Evolutionary conservation across 2,113 vertebrate genomes (phyloP), one percentile per base, ranked within the genome.

Genomic region (Bujurquina vittata): DNA sequence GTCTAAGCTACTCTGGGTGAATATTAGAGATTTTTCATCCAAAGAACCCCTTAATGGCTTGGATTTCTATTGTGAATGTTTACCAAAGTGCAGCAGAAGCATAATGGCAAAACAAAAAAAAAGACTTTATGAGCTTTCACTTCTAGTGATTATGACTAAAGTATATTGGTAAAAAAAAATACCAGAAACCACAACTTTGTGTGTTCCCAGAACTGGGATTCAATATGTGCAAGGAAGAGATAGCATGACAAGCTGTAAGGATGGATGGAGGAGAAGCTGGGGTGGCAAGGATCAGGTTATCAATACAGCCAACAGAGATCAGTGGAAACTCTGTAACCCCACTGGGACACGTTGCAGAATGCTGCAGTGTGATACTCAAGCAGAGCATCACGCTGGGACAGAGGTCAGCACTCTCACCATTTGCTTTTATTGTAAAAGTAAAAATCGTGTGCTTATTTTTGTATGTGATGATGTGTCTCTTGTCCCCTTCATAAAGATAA

Each of bases 251-350:
- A 79, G 12, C 77, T 77, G 72, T 86, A 61, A 87, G 87, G 77
- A 73, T 83, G 67, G 85, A 43, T 81, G 78, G 90, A 83, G 73
- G 87, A 84, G 83, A 88, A 86, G 54, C 57, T 83, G 75, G 73
- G 75, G 52, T 84, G 88, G 87, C 76, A 85, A 40, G 62, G 81
- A 90, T 94, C 89, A 85, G 87, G 83, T 91, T 91, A 85, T 93
- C 91, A 80, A 88, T 91, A 87, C 62, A 79, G 89, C 75, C 78
- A 33, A 80, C 65, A 80, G 84, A 93, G 87, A 76, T 75, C 90
- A 81, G 88, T 74, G 83, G 94, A 90, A 95, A 95, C 87, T 86
- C 90, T 76, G 91, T 92, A 94, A 88, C 87, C 93, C 94, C 94
- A 89, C 23, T 20, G 93, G 94, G 94, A 93, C 86, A 60, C 7